A percentile compares a stretch with the other conserved stretches of the same genome.
These are phyloP conservation scores for Furcifer pardalis DNA, from an alignment of 2,797 vertebrate genomes.

Conservation along the genomic window DNA sequence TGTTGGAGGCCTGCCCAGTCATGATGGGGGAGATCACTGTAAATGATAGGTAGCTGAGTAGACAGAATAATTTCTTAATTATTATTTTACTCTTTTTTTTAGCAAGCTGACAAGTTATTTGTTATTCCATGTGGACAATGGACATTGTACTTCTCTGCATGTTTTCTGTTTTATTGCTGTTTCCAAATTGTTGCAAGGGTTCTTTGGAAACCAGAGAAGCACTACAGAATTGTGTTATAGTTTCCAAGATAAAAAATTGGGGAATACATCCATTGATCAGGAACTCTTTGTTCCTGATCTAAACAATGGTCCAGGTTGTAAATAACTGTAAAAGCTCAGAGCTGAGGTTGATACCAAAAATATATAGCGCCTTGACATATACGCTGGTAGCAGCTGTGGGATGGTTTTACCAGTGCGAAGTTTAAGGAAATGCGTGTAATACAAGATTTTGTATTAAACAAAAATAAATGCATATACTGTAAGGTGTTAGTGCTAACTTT, in stretches of 20 bases:
- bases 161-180: not conserved
- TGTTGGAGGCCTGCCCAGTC: not conserved
- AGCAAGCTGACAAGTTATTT: not conserved
- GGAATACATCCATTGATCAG: not conserved
- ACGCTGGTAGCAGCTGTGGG: conserved; percentile 24
- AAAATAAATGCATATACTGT: too few relatives aligned
- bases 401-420: conserved; percentile 54
- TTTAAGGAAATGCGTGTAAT: conserved; percentile 63
- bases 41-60: not conserved
- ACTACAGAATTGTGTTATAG: not conserved
- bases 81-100: not conserved
- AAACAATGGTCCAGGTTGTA: not conserved
- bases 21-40: not conserved
- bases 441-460: conserved; percentile 76
- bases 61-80: too few relatives aligned
- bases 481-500: too few relatives aligned
- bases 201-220: not conserved
- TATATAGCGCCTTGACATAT: not conserved
- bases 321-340: not conserved
- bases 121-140: not conserved
- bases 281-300: not conserved
- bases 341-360: not conserved
- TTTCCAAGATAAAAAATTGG: too few relatives aligned
- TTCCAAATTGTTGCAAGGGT: not conserved
- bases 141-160: not conserved